phyloP scores from a whole-genome alignment of 1,140 invertebrate genomes.

The Camponotus pennsylvanicus region DNA sequence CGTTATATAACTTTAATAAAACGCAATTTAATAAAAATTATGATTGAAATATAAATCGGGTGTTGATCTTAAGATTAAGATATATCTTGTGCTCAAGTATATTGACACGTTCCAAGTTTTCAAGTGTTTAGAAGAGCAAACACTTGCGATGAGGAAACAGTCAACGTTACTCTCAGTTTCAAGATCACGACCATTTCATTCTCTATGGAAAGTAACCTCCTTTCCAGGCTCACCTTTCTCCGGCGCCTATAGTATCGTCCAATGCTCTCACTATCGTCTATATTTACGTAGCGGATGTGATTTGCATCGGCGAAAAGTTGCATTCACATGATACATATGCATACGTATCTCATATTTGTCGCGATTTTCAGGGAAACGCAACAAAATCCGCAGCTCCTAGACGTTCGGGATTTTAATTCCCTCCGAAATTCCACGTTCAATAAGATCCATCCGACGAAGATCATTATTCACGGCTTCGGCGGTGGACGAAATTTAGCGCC shows the following conservation, averaged over 20 bases:
- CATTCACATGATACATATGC: not conserved
- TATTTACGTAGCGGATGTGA: slow-evolving; percentile 35
- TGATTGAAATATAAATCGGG: no score
- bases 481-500: slow-evolving; percentile 92
- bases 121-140: not conserved
- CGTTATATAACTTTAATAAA: no score
- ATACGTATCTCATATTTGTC: not conserved
- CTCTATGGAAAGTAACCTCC: slow-evolving; percentile 84
- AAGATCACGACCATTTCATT: slow-evolving; percentile 85
- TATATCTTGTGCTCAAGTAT: not conserved
- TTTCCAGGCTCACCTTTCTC: slow-evolving; percentile 83
- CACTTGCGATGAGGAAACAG: not conserved
- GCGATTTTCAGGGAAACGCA: slow-evolving; percentile 89
- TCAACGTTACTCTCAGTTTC: slow-evolving; percentile 80
- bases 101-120: not conserved
- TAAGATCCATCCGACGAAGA: slow-evolving; percentile 91
- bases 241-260: slow-evolving; percentile 57
- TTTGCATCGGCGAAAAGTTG: not conserved
- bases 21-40: no score
- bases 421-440: slow-evolving; percentile 91
- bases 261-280: slow-evolving; percentile 62
- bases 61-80: not conserved
- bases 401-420: slow-evolving; percentile 90
- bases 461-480: slow-evolving; percentile 94
- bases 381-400: slow-evolving; percentile 90